These are phyloP conservation scores for Rhopilema esculentum DNA, from an alignment of 30 jellyfish, hydroid and myxozoan genomes.

Conservation along the genomic window DNA sequence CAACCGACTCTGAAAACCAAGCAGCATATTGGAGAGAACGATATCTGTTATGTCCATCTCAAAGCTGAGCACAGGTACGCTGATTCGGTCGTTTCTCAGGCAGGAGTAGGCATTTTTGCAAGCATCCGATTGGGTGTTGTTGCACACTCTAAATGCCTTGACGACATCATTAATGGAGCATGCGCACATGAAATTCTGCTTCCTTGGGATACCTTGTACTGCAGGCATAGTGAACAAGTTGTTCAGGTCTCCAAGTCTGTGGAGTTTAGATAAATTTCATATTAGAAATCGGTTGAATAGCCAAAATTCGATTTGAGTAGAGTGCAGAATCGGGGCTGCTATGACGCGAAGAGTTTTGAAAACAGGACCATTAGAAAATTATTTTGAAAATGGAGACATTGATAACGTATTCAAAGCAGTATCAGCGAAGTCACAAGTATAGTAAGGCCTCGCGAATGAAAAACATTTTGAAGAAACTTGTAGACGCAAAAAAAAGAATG, in stretches of 20 bases:
- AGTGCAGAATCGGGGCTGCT: too few relatives aligned
- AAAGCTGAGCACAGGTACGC: constrained; percentile 68
- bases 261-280: background rate
- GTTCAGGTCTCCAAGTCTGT: constrained; percentile 73
- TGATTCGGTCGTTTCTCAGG: constrained; percentile 64
- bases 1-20: constrained; percentile 56
- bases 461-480: too few relatives aligned
- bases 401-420: too few relatives aligned
- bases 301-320: too few relatives aligned
- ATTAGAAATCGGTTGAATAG: too few relatives aligned
- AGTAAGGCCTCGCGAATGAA: too few relatives aligned
- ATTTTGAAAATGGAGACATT: too few relatives aligned
- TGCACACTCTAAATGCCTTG: constrained; percentile 63
- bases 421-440: too few relatives aligned
- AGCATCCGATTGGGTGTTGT: constrained; percentile 24
- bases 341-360: too few relatives aligned
- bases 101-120: constrained; percentile 62
- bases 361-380: too few relatives aligned
- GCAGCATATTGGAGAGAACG: constrained; percentile 66
- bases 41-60: constrained; percentile 79
- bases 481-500: too few relatives aligned
- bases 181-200: constrained; percentile 52
- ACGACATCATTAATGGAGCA: constrained; percentile 50
- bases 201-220: constrained; percentile 37
- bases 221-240: constrained; percentile 66